These are phyloP conservation scores for Copsychus sechellarum DNA, from an alignment of 2,113 vertebrate genomes.

Conservation along the genomic window DNA sequence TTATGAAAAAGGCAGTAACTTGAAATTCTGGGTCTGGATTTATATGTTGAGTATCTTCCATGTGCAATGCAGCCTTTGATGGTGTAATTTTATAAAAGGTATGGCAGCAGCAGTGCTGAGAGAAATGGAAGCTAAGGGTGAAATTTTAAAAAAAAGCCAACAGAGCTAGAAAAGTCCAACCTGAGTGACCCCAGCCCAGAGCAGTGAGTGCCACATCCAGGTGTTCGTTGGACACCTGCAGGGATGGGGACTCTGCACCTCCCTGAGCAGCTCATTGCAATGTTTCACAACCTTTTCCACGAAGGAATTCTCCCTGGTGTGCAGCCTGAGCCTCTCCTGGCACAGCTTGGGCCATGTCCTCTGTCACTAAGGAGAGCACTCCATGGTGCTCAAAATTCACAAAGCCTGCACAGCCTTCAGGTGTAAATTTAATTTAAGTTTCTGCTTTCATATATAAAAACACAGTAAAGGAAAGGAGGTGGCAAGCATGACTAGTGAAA, in stretches of 20 bases:
- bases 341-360: not conserved
- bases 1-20: not conserved
- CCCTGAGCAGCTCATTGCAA: not conserved
- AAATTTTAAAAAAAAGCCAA: not conserved
- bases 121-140: not conserved
- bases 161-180: not conserved
- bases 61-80: not conserved
- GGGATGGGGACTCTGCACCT: not conserved
- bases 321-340: not conserved
- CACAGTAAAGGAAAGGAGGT: not conserved
- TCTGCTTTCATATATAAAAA: not conserved
- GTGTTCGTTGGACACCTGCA: accelerated
- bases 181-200: not conserved
- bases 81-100: not conserved
- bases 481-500: not conserved
- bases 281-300: not conserved
- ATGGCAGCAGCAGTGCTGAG: not conserved
- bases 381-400: not conserved
- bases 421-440: not conserved
- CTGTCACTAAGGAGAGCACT: not conserved
- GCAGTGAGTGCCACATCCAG: not conserved
- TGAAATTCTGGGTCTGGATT: not conserved
- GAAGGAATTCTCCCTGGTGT: not conserved
- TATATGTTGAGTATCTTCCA: not conserved
- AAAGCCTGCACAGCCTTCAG: not conserved